Evolutionary conservation across 2,888 invertebrate genomes (phyloP), one percentile per base, ranked within the genome.

Genomic region (Nemotelus pantherinus): DNA sequence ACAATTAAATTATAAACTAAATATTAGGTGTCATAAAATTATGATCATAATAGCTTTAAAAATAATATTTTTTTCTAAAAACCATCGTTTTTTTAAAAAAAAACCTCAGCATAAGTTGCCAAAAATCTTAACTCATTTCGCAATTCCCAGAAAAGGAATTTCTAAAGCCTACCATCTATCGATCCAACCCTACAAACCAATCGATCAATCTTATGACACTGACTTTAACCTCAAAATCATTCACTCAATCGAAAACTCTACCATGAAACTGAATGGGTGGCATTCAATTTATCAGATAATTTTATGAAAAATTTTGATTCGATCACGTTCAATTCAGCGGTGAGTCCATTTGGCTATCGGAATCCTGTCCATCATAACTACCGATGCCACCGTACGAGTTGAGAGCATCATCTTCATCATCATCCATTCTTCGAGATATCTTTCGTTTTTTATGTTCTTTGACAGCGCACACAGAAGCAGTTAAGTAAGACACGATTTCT

Each of bases 311-410:
- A 25, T 72, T 72, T 72, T 58, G 58, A 58, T 74, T 74, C 60
- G 48, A 74, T 74, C 74, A 74, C 74, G 74, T 74, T 50, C 74
- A 60, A 47, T 60, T 60, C 43, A 10, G 74, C 48, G 74, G 57
- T 57, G 70, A 70, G 70, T 70, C 41, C 70, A 53, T 68, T 39
- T 70, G 3, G 25, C 25, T 25, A 25, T 25, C 25, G 25, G 25
- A 25, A 25, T 25, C 25, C 25, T 60, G 25, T 7, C 39, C 60
- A 3, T 58, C n/a, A 25, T 43, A 39, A 39, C 60, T 60, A 7
- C 60, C 58, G 4, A 58, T n/a, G 25, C 25, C 60, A 25, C 25
- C 25, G 41, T 6, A n/a, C 55, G 3, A 70, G 41, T 9, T 48
- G 48, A 48, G 5, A 48, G 25, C 25, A 25, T 25, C 25, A 25